Conservation (phyloP, 2,113 vertebrate genomes). For the Chinchilla lanigera region DNA sequence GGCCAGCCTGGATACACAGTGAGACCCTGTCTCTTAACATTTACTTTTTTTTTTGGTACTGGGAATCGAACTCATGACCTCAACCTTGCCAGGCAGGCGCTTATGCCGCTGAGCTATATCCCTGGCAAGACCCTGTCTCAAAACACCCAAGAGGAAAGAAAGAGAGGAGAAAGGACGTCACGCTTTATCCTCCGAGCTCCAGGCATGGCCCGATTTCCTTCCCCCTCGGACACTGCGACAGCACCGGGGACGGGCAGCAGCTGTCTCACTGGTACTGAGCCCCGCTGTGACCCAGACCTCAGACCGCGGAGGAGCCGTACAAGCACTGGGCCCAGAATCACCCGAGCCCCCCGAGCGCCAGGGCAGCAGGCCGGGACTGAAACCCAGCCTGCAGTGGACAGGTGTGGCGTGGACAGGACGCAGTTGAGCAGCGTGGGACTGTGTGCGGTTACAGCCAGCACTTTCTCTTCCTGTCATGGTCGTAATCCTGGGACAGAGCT, state of each 20-base stretch:
- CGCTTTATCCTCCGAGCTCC: background rate
- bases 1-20: background rate
- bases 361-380: background rate
- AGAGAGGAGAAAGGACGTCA: background rate
- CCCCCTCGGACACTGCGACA: background rate
- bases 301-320: constrained; percentile 72
- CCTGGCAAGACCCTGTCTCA: background rate
- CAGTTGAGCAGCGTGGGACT: background rate
- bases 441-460: background rate
- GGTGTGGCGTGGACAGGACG: background rate
- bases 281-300: background rate
- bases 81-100: no score
- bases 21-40: no score
- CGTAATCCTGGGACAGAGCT: constrained; percentile 65
- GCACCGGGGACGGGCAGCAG: background rate
- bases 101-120: no score
- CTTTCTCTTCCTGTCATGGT: background rate
- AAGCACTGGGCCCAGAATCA: constrained; percentile 77
- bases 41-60: no score
- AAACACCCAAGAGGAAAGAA: background rate
- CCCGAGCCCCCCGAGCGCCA: background rate
- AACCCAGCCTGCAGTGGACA: background rate
- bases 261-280: background rate
- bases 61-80: no score
- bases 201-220: background rate